Conservation (phyloP, 2,113 vertebrate genomes). For the Brevimyrus niger region DNA sequence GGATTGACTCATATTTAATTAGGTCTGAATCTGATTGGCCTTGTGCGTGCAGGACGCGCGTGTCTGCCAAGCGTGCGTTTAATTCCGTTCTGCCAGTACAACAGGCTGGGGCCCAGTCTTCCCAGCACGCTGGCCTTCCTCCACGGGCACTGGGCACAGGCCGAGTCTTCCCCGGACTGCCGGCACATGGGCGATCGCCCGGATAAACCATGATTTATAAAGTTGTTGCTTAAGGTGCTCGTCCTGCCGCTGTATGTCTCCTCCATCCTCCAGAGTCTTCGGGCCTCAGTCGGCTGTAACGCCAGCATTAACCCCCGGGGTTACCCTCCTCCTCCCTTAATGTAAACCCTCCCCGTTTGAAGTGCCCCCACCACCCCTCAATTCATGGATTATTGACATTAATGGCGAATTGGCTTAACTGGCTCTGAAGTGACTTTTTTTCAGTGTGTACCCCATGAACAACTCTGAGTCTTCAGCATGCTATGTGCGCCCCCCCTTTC, state of each 20-base stretch:
- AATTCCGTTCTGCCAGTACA: neutral
- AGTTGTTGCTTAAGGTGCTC: neutral
- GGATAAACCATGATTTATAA: neutral
- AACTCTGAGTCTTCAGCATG: neutral
- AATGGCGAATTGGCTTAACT: neutral
- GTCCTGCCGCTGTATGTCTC: too few species aligned
- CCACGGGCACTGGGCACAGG: neutral
- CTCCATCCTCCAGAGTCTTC: too few species aligned
- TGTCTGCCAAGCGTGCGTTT: neutral
- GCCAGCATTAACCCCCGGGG: too few species aligned
- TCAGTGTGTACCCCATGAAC: neutral
- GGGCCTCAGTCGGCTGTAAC: neutral
- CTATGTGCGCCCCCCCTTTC: constrained; percentile 8
- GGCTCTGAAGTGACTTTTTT: neutral
- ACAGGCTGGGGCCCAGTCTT: neutral
- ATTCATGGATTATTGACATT: neutral
- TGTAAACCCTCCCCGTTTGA: too few species aligned
- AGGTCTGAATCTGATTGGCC: neutral
- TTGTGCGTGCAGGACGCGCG: neutral
- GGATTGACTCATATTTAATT: neutral
- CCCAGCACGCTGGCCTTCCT: neutral
- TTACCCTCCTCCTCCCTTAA: too few species aligned
- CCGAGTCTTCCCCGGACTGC: too few species aligned
- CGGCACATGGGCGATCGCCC: neutral
- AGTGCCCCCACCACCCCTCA: too few species aligned